These are phyloP conservation scores for Amphibalanus amphitrite DNA, from an alignment of 1,140 invertebrate species.

Conservation along the genomic window DNA sequence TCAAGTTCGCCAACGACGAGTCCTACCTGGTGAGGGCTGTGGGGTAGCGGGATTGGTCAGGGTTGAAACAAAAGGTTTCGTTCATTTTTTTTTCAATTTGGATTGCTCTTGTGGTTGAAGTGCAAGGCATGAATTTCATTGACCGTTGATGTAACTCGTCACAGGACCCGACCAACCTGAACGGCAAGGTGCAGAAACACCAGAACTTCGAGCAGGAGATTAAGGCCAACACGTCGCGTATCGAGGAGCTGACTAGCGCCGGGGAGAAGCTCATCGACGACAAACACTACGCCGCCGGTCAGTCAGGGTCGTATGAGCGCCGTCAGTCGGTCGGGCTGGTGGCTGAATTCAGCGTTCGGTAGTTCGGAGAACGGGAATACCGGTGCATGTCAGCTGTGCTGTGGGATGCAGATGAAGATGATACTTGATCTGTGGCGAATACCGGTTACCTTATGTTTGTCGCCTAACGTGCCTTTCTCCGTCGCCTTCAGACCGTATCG, in stretches of 20 bases:
- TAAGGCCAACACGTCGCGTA: conserved; percentile 76
- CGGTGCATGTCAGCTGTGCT: no score
- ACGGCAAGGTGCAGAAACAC: conserved; percentile 97
- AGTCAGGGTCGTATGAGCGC: conserved; percentile 11
- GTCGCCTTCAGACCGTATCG: conserved; percentile 36
- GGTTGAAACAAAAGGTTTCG: no score
- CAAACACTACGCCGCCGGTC: conserved; percentile 42
- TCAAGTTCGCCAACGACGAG: conserved; percentile 97
- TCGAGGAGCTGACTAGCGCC: conserved; percentile 72
- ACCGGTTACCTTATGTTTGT: conserved; percentile 32
- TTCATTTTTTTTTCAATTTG: no score
- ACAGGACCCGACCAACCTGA: conserved; percentile 88
- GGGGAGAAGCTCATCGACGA: conserved; percentile 36
- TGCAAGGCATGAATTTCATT: no score
- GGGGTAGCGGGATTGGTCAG: no score
- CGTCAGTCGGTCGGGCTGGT: no score
- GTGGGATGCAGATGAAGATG: no score
- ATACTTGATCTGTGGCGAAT: no score
- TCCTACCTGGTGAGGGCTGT: conserved; percentile 49
- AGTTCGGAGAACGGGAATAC: no score
- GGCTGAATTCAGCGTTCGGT: no score
- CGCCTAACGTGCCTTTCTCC: background rate
- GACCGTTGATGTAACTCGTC: no score
- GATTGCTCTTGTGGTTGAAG: no score
- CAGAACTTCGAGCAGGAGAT: conserved; percentile 95